Percentiles rank a stretch among this genome's conserved stretches.
Conservation (phyloP, 2,888 invertebrate genomes). For the Coelinius sp. region DNA sequence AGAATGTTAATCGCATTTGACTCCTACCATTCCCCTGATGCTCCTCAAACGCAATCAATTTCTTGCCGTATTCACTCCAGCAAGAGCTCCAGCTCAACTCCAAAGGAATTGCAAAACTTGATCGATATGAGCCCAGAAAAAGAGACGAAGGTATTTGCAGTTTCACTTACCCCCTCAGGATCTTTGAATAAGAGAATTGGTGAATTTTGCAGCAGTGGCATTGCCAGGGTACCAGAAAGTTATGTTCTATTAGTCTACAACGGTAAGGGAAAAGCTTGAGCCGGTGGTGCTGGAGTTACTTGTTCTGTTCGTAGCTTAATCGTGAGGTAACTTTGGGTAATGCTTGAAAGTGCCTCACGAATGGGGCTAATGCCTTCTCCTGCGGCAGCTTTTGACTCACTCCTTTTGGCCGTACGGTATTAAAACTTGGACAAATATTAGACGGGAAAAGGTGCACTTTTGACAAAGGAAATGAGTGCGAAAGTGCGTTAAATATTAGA, state of each 20-base stretch:
- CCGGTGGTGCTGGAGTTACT: conserved; percentile 57
- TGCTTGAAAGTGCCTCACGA: conserved; percentile 60
- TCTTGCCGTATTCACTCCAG: not conserved
- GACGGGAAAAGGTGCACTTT: conserved; percentile 13
- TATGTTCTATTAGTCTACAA: conserved; percentile 32
- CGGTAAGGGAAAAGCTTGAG: not conserved
- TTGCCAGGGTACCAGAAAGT: conserved; percentile 34
- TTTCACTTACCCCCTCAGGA: not conserved
- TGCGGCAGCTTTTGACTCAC: conserved; percentile 51
- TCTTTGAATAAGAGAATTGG: conserved; percentile 43
- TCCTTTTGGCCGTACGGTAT: conserved; percentile 54
- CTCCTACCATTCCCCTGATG: conserved; percentile 28
- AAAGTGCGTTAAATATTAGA: conserved; percentile 34
- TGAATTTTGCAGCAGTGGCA: conserved; percentile 35
- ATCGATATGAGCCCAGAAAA: conserved; percentile 13
- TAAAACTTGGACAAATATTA: conserved; percentile 59
- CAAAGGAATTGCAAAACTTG: not conserved
- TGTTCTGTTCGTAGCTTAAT: conserved; percentile 60
- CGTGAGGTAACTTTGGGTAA: conserved; percentile 62
- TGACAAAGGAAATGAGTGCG: conserved; percentile 27
- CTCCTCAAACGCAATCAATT: conserved; percentile 14
- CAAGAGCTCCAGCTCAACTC: not conserved
- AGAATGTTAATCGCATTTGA: conserved; percentile 57
- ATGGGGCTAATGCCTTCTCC: conserved; percentile 61
- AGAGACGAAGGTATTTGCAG: conserved; percentile 21